Conservation (phyloP, 1,140 invertebrate species). For the Archivesica marissinica region DNA sequence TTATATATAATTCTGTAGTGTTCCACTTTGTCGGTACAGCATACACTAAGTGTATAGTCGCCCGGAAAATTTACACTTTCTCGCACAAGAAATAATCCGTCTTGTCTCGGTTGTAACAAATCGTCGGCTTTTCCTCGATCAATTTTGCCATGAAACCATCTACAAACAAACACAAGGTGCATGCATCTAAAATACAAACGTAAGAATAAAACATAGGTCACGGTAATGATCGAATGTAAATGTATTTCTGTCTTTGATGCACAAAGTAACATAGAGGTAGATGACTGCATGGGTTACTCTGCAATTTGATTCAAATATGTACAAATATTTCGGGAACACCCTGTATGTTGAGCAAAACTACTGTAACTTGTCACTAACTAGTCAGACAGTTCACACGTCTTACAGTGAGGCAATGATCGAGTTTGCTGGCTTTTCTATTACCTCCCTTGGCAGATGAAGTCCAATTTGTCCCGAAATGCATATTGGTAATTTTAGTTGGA, state of each 20-base stretch:
- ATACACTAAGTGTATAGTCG: constrained; percentile 99
- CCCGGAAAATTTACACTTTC: constrained; percentile 99
- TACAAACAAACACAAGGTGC: constrained; percentile 82
- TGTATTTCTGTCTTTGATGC: constrained; percentile 15
- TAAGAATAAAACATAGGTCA: constrained; percentile 23
- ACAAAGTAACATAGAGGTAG: background rate
- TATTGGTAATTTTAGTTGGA: too few relatives aligned
- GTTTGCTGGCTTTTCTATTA: too few relatives aligned
- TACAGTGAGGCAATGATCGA: too few relatives aligned
- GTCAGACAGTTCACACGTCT: too few relatives aligned
- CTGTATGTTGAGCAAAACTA: too few relatives aligned
- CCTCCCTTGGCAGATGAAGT: too few relatives aligned
- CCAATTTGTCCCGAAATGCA: too few relatives aligned
- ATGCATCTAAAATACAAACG: constrained; percentile 45
- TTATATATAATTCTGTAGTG: constrained; percentile 91
- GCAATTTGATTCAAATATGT: too few relatives aligned
- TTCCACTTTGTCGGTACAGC: constrained; percentile 90
- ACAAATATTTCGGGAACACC: too few relatives aligned
- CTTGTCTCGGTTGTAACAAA: constrained; percentile 88
- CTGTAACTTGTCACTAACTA: too few relatives aligned
- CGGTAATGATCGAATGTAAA: constrained; percentile 19
- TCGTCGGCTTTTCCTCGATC: constrained; percentile 96
- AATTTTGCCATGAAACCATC: constrained; percentile 99
- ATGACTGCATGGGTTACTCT: too few relatives aligned
- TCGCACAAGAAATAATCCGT: constrained; percentile 98